Conservation (phyloP, 2,113 vertebrate genomes). For the Bufo gargarizans region DNA sequence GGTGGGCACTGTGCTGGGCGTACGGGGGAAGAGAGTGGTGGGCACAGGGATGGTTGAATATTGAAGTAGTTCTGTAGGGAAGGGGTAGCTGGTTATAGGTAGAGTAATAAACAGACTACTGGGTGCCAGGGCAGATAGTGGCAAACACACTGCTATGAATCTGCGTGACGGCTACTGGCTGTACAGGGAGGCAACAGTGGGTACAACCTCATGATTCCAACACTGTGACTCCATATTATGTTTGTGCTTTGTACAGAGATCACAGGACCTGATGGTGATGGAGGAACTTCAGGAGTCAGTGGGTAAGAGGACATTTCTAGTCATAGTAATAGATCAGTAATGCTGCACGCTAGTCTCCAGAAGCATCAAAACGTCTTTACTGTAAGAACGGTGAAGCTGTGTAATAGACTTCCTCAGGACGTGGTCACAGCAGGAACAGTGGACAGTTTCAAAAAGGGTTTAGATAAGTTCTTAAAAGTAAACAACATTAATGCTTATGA, state of each 20-base stretch:
- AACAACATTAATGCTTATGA: too few relatives aligned
- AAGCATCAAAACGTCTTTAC: too few relatives aligned
- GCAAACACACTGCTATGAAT: not conserved
- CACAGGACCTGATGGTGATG: not conserved
- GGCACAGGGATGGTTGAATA: not conserved
- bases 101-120: too few relatives aligned
- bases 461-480: too few relatives aligned
- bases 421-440: too few relatives aligned
- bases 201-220: not conserved
- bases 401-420: too few relatives aligned
- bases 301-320: not conserved
- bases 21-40: not conserved
- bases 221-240: not conserved
- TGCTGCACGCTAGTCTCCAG: not conserved
- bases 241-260: not conserved
- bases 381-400: too few relatives aligned
- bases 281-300: not conserved
- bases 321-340: not conserved
- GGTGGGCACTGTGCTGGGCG: not conserved
- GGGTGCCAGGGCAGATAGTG: too few relatives aligned
- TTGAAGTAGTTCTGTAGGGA: too few relatives aligned
- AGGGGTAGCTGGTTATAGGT: too few relatives aligned
- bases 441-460: too few relatives aligned
- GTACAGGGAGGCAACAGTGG: not conserved
- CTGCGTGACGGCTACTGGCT: not conserved